Base-by-base conservation (phyloP, 2,113 vertebrate genomes). In the Tragulus kanchil region DNA sequence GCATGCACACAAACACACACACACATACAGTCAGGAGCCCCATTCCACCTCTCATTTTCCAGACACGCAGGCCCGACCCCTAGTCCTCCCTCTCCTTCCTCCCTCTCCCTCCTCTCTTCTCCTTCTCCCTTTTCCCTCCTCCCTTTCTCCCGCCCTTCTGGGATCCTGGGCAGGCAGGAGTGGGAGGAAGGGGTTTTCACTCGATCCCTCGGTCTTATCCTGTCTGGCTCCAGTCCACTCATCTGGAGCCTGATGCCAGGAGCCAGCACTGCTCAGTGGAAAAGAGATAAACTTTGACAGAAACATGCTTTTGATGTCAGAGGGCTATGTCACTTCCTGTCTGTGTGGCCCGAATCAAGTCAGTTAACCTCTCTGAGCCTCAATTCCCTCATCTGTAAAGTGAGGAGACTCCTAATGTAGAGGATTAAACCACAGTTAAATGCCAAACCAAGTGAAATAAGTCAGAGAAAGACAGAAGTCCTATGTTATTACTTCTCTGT, bases 281-380 rank as follows among this genome's bases (percentile, higher is more conserved):
- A 94, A 61, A 52, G 56, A 90, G 71, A 21, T n/a, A 28, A 50
- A 73, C 21, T 59, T 81, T 21, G 52, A 87, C 89, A 21, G 69
- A 73, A 91, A 79, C 42, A 69, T 56, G 8, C 19, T 88, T 71
- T 65, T 93, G 83, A 62, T 3, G 10, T 93, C 89, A 95, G 56
- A 88, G 69, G 69, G 25, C 83, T 89, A 69, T 75, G 67, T 93
- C 67, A 69, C 79, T 94, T 93, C 83, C 83, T 64, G 4, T 79
- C 94, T 92, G 16, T 45, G 11, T 71, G 73, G 79, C 45, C 78
- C 73, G 61, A 58, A 52, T 26, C 83, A 64, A 59, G 65, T 93
- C 14, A 9, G 67, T 79, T 61, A 14, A 64, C 54, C 64, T 93
- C 56, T 75, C 65, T 67, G 65, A 89, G 78, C 78, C 17, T 89